These are phyloP conservation scores for Globia sparganii DNA, from an alignment of 2,888 invertebrate genomes.

Conservation along the genomic window DNA sequence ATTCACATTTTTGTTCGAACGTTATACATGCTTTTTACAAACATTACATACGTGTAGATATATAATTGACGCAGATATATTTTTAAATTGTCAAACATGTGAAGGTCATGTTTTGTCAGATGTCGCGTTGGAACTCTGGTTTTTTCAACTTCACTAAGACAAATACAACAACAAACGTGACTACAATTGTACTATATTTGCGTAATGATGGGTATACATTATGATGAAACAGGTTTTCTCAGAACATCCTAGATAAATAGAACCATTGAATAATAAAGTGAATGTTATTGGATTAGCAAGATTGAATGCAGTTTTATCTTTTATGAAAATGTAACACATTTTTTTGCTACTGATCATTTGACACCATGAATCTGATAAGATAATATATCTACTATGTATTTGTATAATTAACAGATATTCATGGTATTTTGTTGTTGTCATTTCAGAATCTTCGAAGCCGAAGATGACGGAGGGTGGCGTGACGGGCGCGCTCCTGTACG, in stretches of 20 bases:
- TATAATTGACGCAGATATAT: not conserved
- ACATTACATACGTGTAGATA: not conserved
- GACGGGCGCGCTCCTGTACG: conserved; percentile 91
- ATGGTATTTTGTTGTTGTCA: conserved; percentile 27
- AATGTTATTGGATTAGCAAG: conserved; percentile 12
- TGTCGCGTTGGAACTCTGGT: not conserved
- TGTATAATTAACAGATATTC: not conserved
- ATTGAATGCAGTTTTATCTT: conserved; percentile 53
- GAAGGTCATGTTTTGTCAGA: conserved; percentile 27
- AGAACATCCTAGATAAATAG: conserved; percentile 10
- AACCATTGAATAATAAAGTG: conserved; percentile 29
- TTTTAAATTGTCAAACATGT: conserved; percentile 14
- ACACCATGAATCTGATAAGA: conserved; percentile 42
- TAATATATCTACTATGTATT: conserved; percentile 4
- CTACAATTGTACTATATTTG: not conserved
- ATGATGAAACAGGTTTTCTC: conserved; percentile 31
- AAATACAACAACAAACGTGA: conserved; percentile 5
- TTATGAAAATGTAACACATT: conserved; percentile 31
- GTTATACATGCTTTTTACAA: not conserved
- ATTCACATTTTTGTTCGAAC: conserved; percentile 21
- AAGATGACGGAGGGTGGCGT: conserved; percentile 87
- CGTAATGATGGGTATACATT: conserved; percentile 9
- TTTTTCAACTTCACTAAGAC: not conserved
- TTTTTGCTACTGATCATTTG: conserved; percentile 30
- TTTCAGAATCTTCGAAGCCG: conserved; percentile 76